A percentile compares a stretch with the other conserved stretches of the same genome.
Evolutionary conservation across 2,888 invertebrate genomes (phyloP).

Genomic region (Horisme vitalbata): DNA sequence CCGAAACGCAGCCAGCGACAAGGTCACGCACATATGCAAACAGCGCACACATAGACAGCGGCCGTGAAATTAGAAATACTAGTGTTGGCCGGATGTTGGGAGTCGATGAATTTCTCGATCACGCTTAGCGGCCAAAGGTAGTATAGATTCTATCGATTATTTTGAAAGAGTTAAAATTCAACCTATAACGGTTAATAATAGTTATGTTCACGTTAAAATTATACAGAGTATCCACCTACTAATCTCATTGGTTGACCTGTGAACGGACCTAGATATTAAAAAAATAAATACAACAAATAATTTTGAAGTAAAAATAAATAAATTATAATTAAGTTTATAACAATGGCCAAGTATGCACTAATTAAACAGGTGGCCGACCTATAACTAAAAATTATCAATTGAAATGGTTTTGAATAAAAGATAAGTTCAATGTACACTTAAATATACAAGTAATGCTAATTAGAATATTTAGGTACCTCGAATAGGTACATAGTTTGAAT

Average conservation of each 20-base stretch:
- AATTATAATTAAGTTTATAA: conserved; percentile 14
- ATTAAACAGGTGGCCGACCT: conserved; percentile 23
- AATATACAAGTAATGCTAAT: conserved; percentile 37
- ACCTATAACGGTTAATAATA: no score
- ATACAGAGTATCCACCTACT: no score
- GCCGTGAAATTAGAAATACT: conserved; percentile 79
- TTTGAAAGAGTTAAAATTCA: no score
- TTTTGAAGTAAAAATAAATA: conserved; percentile 3
- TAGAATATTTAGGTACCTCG: conserved; percentile 29
- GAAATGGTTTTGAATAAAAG: conserved; percentile 33
- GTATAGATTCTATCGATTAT: background rate
- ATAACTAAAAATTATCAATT: conserved; percentile 29
- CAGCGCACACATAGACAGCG: conserved; percentile 59
- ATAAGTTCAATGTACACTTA: conserved; percentile 56
- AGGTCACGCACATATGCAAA: conserved; percentile 75
- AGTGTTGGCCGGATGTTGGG: conserved; percentile 50
- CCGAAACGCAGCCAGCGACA: conserved; percentile 74
- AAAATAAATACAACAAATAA: background rate
- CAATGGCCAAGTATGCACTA: conserved; percentile 24
- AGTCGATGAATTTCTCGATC: conserved; percentile 36
- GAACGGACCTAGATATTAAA: background rate
- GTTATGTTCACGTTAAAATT: no score
- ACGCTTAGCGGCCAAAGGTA: background rate
- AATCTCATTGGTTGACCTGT: no score
- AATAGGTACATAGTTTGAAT: conserved; percentile 43